Base-by-base conservation (phyloP, 2,888 invertebrate species). In the Hemithea aestivaria region DNA sequence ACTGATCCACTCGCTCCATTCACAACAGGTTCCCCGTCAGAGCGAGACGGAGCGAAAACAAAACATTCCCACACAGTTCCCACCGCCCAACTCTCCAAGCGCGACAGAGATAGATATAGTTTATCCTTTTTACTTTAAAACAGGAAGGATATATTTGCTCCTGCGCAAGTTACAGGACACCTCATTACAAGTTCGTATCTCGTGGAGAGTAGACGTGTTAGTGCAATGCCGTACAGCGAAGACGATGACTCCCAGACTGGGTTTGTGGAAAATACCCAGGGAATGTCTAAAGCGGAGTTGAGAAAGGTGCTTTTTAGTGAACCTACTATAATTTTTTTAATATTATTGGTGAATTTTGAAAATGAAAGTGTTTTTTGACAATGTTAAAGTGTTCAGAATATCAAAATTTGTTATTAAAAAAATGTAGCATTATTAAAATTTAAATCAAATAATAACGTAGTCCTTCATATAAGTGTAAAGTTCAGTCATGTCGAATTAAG, bases 251-350 rank as follows among this genome's bases (percentile, higher is more conserved):
- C 87, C 27, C 85, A 84, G 47, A 76, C 73, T 27, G 85, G 83
- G 45, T 87, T 80, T 12, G 79, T 83, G 22, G 90, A 91, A n/a
- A 37, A 6, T 27, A 73, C 74, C 26, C 77, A 88, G 3, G 89
- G 89, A 40, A 83, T 92, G 88, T 90, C 92, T 0, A 92, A 92
- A 63, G 92, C 92, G 0, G 92, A 92, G 64, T 76, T 92, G 40
- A 82, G 93, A 72, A 91, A 92, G 89, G 92, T 92, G 77, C 80
- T 45, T 54, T 42, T 26, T 37, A n/a, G n/a, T n/a, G n/a, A n/a
- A n/a, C n/a, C n/a, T n/a, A n/a, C n/a, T n/a, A n/a, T n/a, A n/a
- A n/a, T n/a, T n/a, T n/a, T n/a, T n/a, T n/a, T n/a, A n/a, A n/a
- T n/a, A n/a, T n/a, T n/a, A n/a, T n/a, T n/a, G n/a, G n/a, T n/a